Conservation (phyloP, 2,113 vertebrate species). For the Apaloderma vittatum region DNA sequence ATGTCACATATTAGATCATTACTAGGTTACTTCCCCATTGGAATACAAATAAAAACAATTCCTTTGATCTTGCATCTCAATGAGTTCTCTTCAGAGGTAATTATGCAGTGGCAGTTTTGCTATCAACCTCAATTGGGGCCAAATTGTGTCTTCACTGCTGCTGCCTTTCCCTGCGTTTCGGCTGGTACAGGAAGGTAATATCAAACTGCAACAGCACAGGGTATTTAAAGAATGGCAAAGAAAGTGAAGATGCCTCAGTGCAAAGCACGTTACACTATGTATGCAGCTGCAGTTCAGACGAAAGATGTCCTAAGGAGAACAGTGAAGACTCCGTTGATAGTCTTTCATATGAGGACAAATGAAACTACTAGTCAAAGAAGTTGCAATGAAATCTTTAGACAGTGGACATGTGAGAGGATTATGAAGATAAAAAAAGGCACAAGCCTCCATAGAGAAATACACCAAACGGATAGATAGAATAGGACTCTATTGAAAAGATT, state of each 20-base stretch:
- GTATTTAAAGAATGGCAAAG: neutral
- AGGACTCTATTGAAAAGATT: neutral
- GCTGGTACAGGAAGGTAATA: neutral
- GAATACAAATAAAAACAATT: constrained; percentile 4
- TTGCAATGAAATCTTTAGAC: neutral
- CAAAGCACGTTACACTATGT: neutral
- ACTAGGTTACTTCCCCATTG: neutral
- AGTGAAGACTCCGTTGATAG: neutral
- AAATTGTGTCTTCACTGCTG: neutral
- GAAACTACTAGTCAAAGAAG: neutral
- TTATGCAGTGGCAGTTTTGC: neutral
- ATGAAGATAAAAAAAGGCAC: neutral
- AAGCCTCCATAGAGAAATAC: neutral
- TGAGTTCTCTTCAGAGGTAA: neutral
- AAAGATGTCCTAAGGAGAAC: neutral
- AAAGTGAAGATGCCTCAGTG: neutral
- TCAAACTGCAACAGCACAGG: neutral
- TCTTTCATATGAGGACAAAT: neutral
- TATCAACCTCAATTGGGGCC: neutral
- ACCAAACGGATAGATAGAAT: neutral
- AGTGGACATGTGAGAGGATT: neutral
- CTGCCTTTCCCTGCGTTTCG: neutral
- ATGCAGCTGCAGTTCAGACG: neutral
- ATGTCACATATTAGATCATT: neutral
- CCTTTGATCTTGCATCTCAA: neutral